phyloP scores from a whole-genome alignment of 64 coral and sea anemone genomes.

The Acropora yongei region DNA sequence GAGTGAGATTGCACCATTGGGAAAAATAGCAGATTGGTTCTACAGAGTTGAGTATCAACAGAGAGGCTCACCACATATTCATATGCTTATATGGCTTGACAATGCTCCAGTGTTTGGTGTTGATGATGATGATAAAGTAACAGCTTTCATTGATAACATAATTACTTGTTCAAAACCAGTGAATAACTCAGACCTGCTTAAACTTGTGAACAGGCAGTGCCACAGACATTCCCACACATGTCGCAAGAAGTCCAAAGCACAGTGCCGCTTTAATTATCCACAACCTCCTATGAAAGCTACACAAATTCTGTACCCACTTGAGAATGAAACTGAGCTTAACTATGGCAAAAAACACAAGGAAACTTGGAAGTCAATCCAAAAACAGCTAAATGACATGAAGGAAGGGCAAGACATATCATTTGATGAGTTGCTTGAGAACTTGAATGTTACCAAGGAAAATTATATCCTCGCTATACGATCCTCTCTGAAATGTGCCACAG shows the following conservation, averaged over 20 bases:
- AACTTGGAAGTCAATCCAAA: not conserved
- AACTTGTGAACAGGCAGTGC: conserved; percentile 7
- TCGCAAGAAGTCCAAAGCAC: not conserved
- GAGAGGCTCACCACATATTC: too few relatives aligned
- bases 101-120: not conserved
- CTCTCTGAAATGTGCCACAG: conserved; percentile 24
- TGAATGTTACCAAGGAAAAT: conserved; percentile 36
- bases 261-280: not conserved
- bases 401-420: conserved; percentile 49
- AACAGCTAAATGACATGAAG: conserved; percentile 50
- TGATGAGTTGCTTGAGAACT: conserved; percentile 35
- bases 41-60: too few relatives aligned
- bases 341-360: not conserved
- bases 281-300: not conserved
- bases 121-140: not conserved
- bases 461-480: conserved; percentile 54
- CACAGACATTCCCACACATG: conserved; percentile 34
- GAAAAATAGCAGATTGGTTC: not conserved
- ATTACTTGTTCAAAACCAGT: not conserved
- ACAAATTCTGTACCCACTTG: not conserved
- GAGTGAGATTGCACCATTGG: not conserved
- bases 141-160: not conserved
- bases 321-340: not conserved
- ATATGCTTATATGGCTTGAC: too few relatives aligned
- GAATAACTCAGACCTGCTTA: not conserved